Base-by-base conservation (phyloP, 2,888 invertebrate genomes). In the Terebella lapidaria region DNA sequence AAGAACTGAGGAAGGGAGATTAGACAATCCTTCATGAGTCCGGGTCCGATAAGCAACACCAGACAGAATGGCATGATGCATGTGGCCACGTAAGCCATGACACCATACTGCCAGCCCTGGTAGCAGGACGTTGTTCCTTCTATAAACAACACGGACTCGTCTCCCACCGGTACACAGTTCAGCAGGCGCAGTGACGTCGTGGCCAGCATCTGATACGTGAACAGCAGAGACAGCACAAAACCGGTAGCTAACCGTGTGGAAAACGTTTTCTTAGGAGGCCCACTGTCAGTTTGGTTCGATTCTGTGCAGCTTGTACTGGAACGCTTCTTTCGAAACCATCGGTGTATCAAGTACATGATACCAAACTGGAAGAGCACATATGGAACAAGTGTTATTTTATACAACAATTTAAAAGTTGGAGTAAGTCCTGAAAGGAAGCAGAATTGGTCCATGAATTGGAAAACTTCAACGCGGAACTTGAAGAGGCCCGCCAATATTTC, bases 1-100 rank as follows among this genome's bases (percentile, higher is more conserved):
- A 68, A 68, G 58, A 67, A 68, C 59, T 65, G 64, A 4, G 57
- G 57, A 28, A 68, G 57, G 2, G 60, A 58, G 18, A 68, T 64
- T 53, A 62, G 56, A 15, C 58, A 59, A 54, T 68, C 67, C 30
- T 62, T 63, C 45, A 68, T 59, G 15, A 68, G 55, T 1, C 68
- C 67, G 5, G 68, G 68, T 0, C 68, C 68, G 5, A 68, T 61
- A 3, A 65, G 62, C 18, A 68, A 57, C 18, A 65, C 67, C 26
- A 67, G 58, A 42, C 63, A 65, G 47, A 68, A 68, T 5, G 67
- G 68, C 25, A 63, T 61, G 28, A 67, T 67, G 45, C 68, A 68
- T 27, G 57, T 28, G 22, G 42, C 49, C n/a, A 62, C 56, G 54
- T 68, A 68, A 52, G 57, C 66, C 25, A 68, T 62, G 18, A 68